phyloP scores from a whole-genome alignment of 2,797 vertebrate genomes.

The Synaphobranchus kaupii region DNA sequence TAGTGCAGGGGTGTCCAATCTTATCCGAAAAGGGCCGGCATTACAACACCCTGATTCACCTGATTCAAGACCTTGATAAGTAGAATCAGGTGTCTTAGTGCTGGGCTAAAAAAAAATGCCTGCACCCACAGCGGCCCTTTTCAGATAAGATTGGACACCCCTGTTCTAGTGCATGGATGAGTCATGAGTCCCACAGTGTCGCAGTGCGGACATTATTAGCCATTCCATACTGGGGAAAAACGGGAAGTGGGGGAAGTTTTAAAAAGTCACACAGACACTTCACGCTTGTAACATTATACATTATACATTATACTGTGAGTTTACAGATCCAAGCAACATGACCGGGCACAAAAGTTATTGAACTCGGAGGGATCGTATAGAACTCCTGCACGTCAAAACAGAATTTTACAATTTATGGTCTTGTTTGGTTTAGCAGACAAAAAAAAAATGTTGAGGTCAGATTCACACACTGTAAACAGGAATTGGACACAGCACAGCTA shows the following conservation, averaged over 20 bases:
- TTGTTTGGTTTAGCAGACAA: background rate
- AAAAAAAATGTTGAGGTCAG: background rate
- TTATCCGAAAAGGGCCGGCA: too few species aligned
- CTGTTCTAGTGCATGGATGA: too few species aligned
- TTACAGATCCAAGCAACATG: background rate
- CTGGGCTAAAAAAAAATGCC: too few species aligned
- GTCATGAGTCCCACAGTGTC: too few species aligned
- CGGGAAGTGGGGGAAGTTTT: background rate
- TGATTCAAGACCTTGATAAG: too few species aligned
- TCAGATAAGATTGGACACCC: too few species aligned
- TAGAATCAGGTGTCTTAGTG: too few species aligned
- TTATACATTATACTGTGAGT: background rate
- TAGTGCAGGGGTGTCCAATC: too few species aligned
- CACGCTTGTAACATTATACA: background rate
- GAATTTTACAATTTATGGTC: background rate
- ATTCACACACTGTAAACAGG: background rate
- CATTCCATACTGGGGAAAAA: background rate
- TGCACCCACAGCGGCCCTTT: too few species aligned
- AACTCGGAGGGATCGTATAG: background rate
- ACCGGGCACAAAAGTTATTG: background rate
- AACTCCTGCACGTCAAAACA: background rate
- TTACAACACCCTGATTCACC: too few species aligned
- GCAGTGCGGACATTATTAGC: background rate
- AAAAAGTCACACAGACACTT: background rate
- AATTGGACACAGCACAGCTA: background rate